A percentile compares a stretch with the other conserved stretches of the same genome.
phyloP scores from a whole-genome alignment of 2,797 vertebrate genomes.

The Peromyscus melanophrys region DNA sequence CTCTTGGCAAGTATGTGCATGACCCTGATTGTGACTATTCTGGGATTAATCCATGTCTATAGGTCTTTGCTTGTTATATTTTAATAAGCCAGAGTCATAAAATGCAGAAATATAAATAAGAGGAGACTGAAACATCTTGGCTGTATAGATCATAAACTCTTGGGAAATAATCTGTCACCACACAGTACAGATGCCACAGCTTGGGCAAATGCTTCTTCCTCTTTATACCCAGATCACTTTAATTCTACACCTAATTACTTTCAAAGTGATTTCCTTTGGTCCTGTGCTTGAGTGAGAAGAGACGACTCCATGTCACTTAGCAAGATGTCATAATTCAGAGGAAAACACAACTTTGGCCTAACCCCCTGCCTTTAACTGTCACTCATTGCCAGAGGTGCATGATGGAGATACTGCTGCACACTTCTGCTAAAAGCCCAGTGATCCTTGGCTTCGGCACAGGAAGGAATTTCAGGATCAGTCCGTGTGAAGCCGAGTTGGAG shows the following conservation, averaged over 20 bases:
- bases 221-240: neutral
- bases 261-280: neutral
- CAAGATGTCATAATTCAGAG: neutral
- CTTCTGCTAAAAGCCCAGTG: neutral
- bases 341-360: neutral
- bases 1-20: neutral
- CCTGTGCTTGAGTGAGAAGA: neutral
- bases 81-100: conserved; percentile 8
- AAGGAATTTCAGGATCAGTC: neutral
- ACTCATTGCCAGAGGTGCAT: neutral
- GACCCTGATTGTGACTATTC: neutral
- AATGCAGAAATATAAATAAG: conserved; percentile 35
- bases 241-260: neutral
- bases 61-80: conserved; percentile 41
- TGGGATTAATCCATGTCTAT: neutral
- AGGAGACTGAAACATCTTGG: conserved; percentile 17
- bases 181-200: neutral
- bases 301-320: neutral
- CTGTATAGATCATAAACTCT: conserved; percentile 36
- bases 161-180: neutral
- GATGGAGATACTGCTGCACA: neutral
- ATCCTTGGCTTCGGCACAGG: neutral
- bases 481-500: neutral
- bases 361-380: neutral
- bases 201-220: neutral